These are phyloP conservation scores for Drosophila azteca DNA, from an alignment of 1,140 invertebrate species.

Conservation along the genomic window DNA sequence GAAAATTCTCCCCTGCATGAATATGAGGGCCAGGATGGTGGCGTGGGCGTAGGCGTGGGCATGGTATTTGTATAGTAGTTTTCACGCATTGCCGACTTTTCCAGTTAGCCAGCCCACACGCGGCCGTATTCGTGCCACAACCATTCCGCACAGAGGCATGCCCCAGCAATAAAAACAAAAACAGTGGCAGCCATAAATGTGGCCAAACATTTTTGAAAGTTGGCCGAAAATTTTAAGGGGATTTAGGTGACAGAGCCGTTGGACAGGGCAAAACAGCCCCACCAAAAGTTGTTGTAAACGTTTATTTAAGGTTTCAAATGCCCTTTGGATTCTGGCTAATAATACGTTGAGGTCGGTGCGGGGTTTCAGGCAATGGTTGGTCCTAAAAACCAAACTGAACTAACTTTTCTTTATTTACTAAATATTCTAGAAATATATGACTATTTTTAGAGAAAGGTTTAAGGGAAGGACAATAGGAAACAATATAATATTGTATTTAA, in stretches of 20 bases:
- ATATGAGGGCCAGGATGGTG: slow-evolving; percentile 20
- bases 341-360: background rate
- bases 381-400: no score
- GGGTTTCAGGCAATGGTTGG: background rate
- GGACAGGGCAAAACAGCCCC: background rate
- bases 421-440: no score
- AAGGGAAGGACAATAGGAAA: no score
- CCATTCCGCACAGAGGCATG: slow-evolving; percentile 34
- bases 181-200: slow-evolving; percentile 54
- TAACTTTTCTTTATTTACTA: no score
- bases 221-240: slow-evolving; percentile 38
- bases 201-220: slow-evolving; percentile 46
- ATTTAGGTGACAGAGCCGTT: slow-evolving; percentile 1
- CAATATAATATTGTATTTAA: no score
- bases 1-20: slow-evolving; percentile 14
- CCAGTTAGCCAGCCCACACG: slow-evolving; percentile 55
- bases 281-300: background rate
- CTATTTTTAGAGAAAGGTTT: no score
- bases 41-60: slow-evolving; percentile 26
- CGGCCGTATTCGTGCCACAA: slow-evolving; percentile 23
- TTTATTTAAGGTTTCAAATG: slow-evolving; percentile 20
- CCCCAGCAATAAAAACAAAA: slow-evolving; percentile 55
- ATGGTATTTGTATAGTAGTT: slow-evolving; percentile 62
- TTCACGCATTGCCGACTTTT: slow-evolving; percentile 76
- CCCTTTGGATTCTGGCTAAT: background rate